Conservation (phyloP, 2,888 invertebrate species). For the Callinectes sapidus region DNA sequence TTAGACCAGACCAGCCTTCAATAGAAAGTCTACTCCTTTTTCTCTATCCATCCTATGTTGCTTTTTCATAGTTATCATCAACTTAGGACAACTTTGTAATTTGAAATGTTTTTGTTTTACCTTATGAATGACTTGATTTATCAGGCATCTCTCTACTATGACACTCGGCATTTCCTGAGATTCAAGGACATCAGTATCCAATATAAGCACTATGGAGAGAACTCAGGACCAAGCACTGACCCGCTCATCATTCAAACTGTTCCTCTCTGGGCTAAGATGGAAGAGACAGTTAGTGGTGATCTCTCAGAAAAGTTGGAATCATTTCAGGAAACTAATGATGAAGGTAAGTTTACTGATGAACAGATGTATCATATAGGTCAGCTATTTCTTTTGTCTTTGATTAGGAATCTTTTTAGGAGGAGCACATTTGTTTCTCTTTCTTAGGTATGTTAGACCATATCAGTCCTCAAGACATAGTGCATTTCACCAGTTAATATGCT, state of each 20-base stretch:
- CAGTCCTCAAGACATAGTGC: background rate
- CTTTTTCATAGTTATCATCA: background rate
- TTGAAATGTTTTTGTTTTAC: no score
- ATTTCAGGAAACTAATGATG: conserved; percentile 22
- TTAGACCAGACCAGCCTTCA: no score
- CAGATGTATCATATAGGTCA: background rate
- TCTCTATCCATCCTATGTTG: background rate
- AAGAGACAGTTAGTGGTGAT: conserved; percentile 2
- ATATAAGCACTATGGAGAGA: conserved; percentile 62
- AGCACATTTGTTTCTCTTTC: background rate
- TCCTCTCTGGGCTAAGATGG: conserved; percentile 60
- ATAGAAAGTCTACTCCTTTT: no score
- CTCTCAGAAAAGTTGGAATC: background rate
- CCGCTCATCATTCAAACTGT: conserved; percentile 66
- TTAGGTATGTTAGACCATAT: background rate
- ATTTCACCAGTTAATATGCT: background rate
- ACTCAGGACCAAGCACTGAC: conserved; percentile 59
- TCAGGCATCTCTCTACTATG: conserved; percentile 70
- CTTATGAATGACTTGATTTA: conserved; percentile 9
- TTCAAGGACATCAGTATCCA: conserved; percentile 63
- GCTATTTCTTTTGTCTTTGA: background rate
- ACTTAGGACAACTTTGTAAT: background rate
- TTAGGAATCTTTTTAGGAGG: background rate
- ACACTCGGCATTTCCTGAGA: conserved; percentile 67
- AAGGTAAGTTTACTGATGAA: conserved; percentile 32